phyloP scores from a whole-genome alignment of 2,797 vertebrate genomes.

The Lophotriccus pileatus region DNA sequence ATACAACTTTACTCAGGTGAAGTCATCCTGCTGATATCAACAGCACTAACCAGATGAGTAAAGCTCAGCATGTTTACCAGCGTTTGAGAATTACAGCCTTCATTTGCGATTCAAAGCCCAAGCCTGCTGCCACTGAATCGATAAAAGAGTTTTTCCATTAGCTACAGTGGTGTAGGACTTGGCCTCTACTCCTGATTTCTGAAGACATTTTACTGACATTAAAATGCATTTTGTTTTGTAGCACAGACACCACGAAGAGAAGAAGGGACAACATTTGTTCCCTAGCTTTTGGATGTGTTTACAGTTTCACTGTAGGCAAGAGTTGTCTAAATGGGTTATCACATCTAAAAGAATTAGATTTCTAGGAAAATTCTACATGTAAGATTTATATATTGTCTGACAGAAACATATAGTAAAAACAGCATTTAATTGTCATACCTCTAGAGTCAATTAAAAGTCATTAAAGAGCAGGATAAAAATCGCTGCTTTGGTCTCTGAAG shows the following conservation, averaged over 20 bases:
- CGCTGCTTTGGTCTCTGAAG: not conserved
- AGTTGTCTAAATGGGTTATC: not conserved
- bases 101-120: conserved; percentile 21
- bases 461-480: conserved; percentile 33
- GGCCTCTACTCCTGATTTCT: not conserved
- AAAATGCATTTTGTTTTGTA: conserved; percentile 2
- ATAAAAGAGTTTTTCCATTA: conserved; percentile 41
- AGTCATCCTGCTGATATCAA: not conserved
- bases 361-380: not conserved
- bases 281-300: not conserved
- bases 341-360: not conserved
- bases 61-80: not conserved
- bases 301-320: not conserved
- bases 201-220: not conserved
- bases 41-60: conserved; percentile 18
- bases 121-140: conserved; percentile 11
- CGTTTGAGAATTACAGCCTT: conserved; percentile 6
- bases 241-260: not conserved
- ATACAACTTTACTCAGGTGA: not conserved
- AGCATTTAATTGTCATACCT: not conserved
- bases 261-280: not conserved
- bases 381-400: not conserved
- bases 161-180: not conserved
- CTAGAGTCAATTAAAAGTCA: conserved; percentile 38
- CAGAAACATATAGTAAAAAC: not conserved